Conservation (phyloP, 1,140 invertebrate species). For the Scaptomyza pallida region DNA sequence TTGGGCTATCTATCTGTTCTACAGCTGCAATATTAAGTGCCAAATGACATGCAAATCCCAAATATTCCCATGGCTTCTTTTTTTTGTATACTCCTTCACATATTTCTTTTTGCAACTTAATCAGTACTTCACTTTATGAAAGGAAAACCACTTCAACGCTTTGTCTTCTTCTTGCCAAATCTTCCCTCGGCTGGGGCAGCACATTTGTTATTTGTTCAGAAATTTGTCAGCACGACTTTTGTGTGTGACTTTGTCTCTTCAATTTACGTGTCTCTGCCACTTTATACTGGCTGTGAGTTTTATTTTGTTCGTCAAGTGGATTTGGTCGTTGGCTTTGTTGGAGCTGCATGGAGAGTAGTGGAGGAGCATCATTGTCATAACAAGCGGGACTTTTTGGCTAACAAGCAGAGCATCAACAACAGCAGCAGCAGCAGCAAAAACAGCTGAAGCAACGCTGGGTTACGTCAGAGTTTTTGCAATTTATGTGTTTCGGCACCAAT, state of each 20-base stretch:
- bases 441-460: not conserved
- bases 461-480: constrained; percentile 41
- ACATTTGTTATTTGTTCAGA: constrained; percentile 70
- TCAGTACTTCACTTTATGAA: constrained; percentile 8
- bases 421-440: not conserved
- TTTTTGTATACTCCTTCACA: constrained; percentile 4
- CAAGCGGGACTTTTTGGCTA: constrained; percentile 59
- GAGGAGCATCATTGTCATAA: constrained; percentile 43
- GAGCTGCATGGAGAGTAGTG: constrained; percentile 1
- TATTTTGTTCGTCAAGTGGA: constrained; percentile 55
- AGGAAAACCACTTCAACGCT: constrained; percentile 1
- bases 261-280: constrained; percentile 41
- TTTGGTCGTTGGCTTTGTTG: constrained; percentile 20
- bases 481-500: constrained; percentile 30
- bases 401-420: constrained; percentile 32
- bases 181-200: constrained; percentile 7
- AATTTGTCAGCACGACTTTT: constrained; percentile 63
- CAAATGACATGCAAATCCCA: constrained; percentile 63
- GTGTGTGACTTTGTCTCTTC: constrained; percentile 65
- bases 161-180: constrained; percentile 6
- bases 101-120: constrained; percentile 31
- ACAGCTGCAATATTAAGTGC: constrained; percentile 36
- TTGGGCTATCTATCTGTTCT: too few relatives aligned
- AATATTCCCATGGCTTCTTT: constrained; percentile 19
- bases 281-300: constrained; percentile 27